Evolutionary conservation across 2,888 invertebrate species (phyloP).

Genomic region (Drosophila cognata): DNA sequence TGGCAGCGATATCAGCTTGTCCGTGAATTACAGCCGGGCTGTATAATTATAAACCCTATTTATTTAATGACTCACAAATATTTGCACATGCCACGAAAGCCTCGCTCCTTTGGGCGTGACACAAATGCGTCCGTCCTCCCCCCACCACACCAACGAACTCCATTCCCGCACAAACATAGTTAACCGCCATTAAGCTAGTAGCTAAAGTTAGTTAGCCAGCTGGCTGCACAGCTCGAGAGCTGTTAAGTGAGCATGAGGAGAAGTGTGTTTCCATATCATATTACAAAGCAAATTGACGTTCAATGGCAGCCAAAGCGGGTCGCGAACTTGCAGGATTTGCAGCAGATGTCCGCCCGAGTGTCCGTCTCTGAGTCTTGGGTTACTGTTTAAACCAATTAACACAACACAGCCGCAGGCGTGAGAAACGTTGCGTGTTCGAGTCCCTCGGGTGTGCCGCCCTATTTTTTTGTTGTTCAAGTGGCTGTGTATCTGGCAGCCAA

Average conservation of each 20-base stretch:
- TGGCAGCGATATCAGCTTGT: not conserved
- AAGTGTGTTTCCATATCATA: conserved; percentile 39
- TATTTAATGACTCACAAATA: conserved; percentile 66
- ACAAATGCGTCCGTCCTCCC: conserved; percentile 39
- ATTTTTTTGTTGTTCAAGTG: conserved; percentile 39
- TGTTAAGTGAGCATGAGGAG: not conserved
- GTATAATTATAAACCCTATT: conserved; percentile 75
- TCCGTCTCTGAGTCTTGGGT: conserved; percentile 50
- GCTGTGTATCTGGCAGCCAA: conserved; percentile 22
- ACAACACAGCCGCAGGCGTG: conserved; percentile 38
- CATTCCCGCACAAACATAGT: conserved; percentile 13
- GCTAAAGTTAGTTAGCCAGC: conserved; percentile 25
- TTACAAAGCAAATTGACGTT: conserved; percentile 79
- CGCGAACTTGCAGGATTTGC: conserved; percentile 54
- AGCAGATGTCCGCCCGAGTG: conserved; percentile 38
- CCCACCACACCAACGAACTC: too few species aligned
- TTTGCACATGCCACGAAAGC: conserved; percentile 65
- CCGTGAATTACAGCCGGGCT: conserved; percentile 55
- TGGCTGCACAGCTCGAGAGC: conserved; percentile 2
- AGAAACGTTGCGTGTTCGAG: conserved; percentile 44
- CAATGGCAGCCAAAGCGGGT: conserved; percentile 37
- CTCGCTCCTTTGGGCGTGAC: conserved; percentile 55
- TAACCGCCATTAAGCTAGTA: conserved; percentile 49
- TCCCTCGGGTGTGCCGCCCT: conserved; percentile 43
- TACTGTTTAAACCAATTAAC: conserved; percentile 81